Evolutionary conservation across 1,140 invertebrate genomes (phyloP).

Genomic region (Drosophila repleta): DNA sequence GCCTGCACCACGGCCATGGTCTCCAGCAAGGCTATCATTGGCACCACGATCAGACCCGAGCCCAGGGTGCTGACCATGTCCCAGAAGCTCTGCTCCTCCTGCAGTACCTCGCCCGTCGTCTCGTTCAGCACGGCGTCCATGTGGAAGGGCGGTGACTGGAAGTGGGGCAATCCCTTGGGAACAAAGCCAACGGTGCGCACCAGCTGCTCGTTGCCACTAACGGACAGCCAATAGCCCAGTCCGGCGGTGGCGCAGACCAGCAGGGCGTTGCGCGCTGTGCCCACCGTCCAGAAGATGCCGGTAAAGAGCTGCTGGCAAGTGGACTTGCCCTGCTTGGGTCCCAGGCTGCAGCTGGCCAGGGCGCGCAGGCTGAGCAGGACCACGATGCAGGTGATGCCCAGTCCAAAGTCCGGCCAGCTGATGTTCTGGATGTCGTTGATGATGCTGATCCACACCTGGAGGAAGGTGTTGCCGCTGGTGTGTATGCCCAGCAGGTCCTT

Average conservation of each 20-base stretch:
- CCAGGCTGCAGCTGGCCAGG: constrained; percentile 85
- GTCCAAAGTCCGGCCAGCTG: constrained; percentile 87
- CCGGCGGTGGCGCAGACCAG: constrained; percentile 88
- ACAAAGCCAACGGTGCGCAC: constrained; percentile 85
- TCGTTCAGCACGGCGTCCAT: constrained; percentile 83
- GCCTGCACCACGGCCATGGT: constrained; percentile 94
- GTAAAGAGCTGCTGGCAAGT: constrained; percentile 86
- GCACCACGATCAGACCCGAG: constrained; percentile 91
- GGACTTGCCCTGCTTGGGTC: constrained; percentile 85
- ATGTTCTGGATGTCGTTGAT: constrained; percentile 87
- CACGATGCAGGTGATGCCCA: constrained; percentile 90
- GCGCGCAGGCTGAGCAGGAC: constrained; percentile 89
- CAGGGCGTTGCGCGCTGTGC: constrained; percentile 90
- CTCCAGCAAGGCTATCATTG: constrained; percentile 91
- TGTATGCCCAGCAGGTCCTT: constrained; percentile 94
- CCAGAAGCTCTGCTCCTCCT: constrained; percentile 84
- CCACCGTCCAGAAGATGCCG: constrained; percentile 87
- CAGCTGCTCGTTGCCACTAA: constrained; percentile 56
- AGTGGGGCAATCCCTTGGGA: constrained; percentile 88
- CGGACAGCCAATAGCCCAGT: constrained; percentile 85
- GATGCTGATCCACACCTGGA: constrained; percentile 90
- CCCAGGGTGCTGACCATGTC: constrained; percentile 90
- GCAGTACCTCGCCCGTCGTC: constrained; percentile 84
- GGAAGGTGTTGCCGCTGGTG: constrained; percentile 89
- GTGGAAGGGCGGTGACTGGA: constrained; percentile 88